phyloP scores from a whole-genome alignment of 2,888 invertebrate species.

The Noctua janthe region DNA sequence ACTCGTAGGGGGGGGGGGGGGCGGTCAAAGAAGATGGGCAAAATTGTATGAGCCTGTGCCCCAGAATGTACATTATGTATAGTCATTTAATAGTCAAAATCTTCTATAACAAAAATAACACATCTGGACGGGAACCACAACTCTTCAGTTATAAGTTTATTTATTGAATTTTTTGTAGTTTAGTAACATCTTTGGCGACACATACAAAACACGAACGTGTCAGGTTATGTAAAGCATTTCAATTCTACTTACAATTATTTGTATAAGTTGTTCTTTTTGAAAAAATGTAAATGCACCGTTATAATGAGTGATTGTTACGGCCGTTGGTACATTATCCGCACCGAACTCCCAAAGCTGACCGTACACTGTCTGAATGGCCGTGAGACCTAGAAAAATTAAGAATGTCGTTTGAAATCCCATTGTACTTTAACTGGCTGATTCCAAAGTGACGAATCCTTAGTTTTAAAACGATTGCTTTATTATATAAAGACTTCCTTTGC shows the following conservation, averaged over 20 bases:
- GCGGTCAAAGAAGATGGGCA: too few species aligned
- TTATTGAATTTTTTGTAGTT: not conserved
- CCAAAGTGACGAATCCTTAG: slow-evolving; percentile 16
- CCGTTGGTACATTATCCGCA: slow-evolving; percentile 12
- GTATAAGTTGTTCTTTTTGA: slow-evolving; percentile 27
- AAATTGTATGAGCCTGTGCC: too few species aligned
- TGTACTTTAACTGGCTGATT: not conserved
- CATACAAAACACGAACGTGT: not conserved
- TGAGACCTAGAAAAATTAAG: slow-evolving; percentile 26
- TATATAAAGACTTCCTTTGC: not conserved
- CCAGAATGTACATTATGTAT: too few species aligned
- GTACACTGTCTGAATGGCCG: slow-evolving; percentile 6
- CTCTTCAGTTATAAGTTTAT: not conserved
- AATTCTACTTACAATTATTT: slow-evolving; percentile 39
- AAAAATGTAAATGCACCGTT: slow-evolving; percentile 24
- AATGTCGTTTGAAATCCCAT: slow-evolving; percentile 32
- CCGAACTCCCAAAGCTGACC: slow-evolving; percentile 47
- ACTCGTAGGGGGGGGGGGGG: not conserved
- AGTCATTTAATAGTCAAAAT: too few species aligned
- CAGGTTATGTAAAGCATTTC: not conserved
- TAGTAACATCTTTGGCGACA: not conserved
- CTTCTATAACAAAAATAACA: too few species aligned
- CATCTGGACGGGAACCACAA: not conserved
- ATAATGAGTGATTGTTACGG: not conserved
- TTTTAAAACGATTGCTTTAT: slow-evolving; percentile 3